Percentiles rank a stretch among this genome's conserved stretches.
Conservation (phyloP, 30 jellyfish, hydroid and myxozoan genomes). For the Turritopsis rubra region DNA sequence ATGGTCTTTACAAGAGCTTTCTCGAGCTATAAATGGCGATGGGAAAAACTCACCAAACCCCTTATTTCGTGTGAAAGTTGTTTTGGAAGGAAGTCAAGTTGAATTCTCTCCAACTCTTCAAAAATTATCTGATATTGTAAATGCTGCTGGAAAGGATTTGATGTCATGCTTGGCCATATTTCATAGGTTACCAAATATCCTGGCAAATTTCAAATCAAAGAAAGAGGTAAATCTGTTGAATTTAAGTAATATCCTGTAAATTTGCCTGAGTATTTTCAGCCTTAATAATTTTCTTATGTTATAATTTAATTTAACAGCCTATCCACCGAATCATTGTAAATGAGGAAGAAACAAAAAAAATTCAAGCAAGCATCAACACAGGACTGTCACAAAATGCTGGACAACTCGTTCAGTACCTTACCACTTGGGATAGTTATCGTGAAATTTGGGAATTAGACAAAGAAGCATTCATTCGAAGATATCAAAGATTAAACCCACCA, state of each 20-base stretch:
- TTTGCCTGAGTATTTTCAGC: too few species aligned
- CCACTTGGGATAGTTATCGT: conserved; percentile 94
- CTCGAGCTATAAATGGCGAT: conserved; percentile 90
- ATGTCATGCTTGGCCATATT: conserved; percentile 56
- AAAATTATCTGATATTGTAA: conserved; percentile 62
- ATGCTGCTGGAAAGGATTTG: conserved; percentile 67
- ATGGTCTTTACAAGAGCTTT: conserved; percentile 92
- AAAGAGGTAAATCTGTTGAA: too few species aligned
- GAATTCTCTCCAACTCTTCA: conserved; percentile 78
- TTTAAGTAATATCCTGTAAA: too few species aligned
- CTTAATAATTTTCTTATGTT: too few species aligned
- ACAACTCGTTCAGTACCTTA: conserved; percentile 45
- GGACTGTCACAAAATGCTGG: conserved; percentile 78
- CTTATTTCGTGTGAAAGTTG: conserved; percentile 79
- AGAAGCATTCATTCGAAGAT: conserved; percentile 84
- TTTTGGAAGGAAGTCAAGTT: conserved; percentile 74
- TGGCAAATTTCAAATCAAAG: conserved; percentile 47
- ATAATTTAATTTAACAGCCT: conserved; percentile 41
- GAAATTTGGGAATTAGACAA: conserved; percentile 93
- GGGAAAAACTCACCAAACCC: conserved; percentile 92
- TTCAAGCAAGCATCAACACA: conserved; percentile 54
- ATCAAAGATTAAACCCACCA: conserved; percentile 83
- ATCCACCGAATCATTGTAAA: conserved; percentile 55
- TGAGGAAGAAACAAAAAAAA: conserved; percentile 92
- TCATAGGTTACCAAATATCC: conserved; percentile 77